Percentiles rank a stretch among this genome's conserved stretches.
These are phyloP conservation scores for Synanthedon formicaeformis DNA, from an alignment of 2,888 invertebrate species.

Conservation along the genomic window DNA sequence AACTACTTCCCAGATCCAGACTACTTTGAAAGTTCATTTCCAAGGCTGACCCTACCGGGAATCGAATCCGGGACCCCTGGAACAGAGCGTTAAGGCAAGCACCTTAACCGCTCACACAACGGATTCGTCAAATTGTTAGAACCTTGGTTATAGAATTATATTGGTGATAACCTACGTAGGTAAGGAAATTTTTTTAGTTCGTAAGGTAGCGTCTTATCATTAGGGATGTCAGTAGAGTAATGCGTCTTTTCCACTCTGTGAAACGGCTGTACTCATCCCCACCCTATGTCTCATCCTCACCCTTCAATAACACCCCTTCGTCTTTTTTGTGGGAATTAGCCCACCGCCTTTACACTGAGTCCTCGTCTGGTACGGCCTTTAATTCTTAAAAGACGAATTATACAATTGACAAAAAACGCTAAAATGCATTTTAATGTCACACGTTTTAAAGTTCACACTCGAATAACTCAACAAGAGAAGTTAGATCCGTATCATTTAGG, in stretches of 20 bases:
- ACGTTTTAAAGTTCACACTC: neutral
- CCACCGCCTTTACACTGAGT: conserved; percentile 36
- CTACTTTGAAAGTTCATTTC: too few species aligned
- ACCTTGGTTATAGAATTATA: too few species aligned
- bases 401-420: conserved; percentile 9
- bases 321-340: conserved; percentile 33
- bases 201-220: conserved; percentile 17
- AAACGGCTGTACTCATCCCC: conserved; percentile 27
- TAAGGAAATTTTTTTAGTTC: neutral
- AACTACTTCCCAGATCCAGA: too few species aligned
- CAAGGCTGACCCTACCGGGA: too few species aligned
- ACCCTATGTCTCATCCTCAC: conserved; percentile 14
- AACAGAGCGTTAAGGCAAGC: too few species aligned
- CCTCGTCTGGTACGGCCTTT: conserved; percentile 29
- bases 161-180: neutral
- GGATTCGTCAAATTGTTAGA: too few species aligned
- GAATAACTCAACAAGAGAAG: conserved; percentile 12
- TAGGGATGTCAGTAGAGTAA: conserved; percentile 21
- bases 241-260: conserved; percentile 38
- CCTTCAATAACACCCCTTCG: conserved; percentile 19
- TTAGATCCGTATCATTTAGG: conserved; percentile 51
- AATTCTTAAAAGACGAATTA: conserved; percentile 46
- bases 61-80: too few species aligned
- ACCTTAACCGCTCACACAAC: too few species aligned
- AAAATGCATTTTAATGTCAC: conserved; percentile 14